Evolutionary conservation across 2,888 invertebrate genomes (phyloP).

Genomic region (Oxystoma pomonae): DNA sequence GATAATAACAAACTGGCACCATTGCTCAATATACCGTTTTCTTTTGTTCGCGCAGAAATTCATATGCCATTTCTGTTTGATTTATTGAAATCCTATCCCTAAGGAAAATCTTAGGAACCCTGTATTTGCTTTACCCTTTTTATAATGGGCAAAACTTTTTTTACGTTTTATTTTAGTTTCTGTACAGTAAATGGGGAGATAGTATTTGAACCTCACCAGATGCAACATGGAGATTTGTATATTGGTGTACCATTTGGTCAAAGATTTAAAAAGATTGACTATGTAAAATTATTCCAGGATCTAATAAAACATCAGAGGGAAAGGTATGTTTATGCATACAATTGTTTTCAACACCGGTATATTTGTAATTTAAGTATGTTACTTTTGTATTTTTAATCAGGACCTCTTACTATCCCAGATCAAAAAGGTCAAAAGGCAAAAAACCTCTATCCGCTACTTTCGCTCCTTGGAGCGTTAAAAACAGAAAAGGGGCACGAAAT

Average conservation of each 20-base stretch:
- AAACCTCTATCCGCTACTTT: neutral
- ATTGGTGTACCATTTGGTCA: conserved; percentile 27
- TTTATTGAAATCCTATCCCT: too few relatives aligned
- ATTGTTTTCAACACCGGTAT: neutral
- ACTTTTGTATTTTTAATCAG: too few relatives aligned
- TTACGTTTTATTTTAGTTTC: conserved; percentile 22
- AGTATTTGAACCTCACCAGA: conserved; percentile 16
- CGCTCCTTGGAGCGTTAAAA: neutral
- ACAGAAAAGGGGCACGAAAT: neutral
- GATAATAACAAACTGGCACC: too few relatives aligned
- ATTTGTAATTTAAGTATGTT: too few relatives aligned
- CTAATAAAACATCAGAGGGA: conserved; percentile 5
- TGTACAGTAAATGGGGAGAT: conserved; percentile 23
- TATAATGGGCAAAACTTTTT: too few relatives aligned
- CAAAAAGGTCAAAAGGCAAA: neutral
- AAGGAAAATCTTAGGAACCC: too few relatives aligned
- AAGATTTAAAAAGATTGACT: conserved; percentile 25
- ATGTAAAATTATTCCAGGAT: conserved; percentile 12
- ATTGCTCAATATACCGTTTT: too few relatives aligned
- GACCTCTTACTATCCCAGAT: too few relatives aligned
- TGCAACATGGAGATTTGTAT: conserved; percentile 29
- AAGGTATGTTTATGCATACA: neutral
- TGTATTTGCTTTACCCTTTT: too few relatives aligned
- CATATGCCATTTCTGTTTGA: too few relatives aligned
- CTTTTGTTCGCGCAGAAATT: too few relatives aligned